phyloP scores from a whole-genome alignment of 2,113 vertebrate genomes.

The Albula glossodonta region DNA sequence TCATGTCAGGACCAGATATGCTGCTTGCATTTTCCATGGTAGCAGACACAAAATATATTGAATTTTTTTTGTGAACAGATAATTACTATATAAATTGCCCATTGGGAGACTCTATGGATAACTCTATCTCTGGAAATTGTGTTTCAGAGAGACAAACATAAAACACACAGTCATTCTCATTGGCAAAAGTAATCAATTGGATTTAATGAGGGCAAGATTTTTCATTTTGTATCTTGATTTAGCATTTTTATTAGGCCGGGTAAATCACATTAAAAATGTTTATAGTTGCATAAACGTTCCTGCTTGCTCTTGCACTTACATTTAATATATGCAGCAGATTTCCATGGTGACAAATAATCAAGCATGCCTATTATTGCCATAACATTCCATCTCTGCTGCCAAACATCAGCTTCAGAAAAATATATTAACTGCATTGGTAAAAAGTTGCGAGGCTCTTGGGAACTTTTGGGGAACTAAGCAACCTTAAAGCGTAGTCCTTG shows the following conservation, averaged over 20 bases:
- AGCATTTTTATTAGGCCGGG: conserved; percentile 69
- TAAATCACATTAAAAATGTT: conserved; percentile 75
- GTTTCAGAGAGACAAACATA: conserved; percentile 37
- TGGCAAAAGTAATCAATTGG: conserved; percentile 49
- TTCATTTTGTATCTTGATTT: conserved; percentile 72
- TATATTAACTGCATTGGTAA: conserved; percentile 66
- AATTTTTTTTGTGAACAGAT: conserved; percentile 18
- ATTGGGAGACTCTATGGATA: conserved; percentile 19
- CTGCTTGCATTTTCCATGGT: conserved; percentile 14
- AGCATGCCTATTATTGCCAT: conserved; percentile 68
- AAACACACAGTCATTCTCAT: conserved; percentile 40
- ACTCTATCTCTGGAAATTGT: conserved; percentile 40
- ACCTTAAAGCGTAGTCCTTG: conserved; percentile 44
- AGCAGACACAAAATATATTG: conserved; percentile 5
- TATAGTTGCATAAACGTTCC: conserved; percentile 64
- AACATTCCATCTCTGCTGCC: conserved; percentile 68
- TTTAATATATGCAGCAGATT: conserved; percentile 72
- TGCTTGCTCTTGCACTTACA: conserved; percentile 60
- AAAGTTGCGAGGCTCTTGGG: conserved; percentile 36
- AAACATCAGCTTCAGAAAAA: conserved; percentile 75
- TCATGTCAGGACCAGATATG: not conserved
- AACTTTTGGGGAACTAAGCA: conserved; percentile 52
- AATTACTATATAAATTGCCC: conserved; percentile 35
- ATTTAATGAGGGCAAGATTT: conserved; percentile 68
- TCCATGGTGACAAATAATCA: conserved; percentile 77